Percentiles rank a stretch among this genome's conserved stretches.
These are phyloP conservation scores for Eupeodes luniger DNA, from an alignment of 2,888 invertebrate species.

Conservation along the genomic window DNA sequence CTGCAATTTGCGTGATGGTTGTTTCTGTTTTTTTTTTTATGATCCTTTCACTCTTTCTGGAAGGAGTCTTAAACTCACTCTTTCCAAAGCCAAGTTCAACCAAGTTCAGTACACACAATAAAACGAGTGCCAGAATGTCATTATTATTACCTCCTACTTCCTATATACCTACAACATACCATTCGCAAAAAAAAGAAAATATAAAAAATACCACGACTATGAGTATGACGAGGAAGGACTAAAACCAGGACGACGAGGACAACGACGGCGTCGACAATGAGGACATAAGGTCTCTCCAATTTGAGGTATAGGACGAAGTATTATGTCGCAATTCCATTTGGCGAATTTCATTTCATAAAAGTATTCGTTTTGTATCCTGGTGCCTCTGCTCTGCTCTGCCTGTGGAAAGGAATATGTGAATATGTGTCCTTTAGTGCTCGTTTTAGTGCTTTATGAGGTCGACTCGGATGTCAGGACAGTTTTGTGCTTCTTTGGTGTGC, in stretches of 20 bases:
- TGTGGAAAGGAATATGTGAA: background rate
- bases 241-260: background rate
- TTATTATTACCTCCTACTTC: slow-evolving; percentile 61
- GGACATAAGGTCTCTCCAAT: slow-evolving; percentile 27
- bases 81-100: slow-evolving; percentile 59
- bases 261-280: background rate
- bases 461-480: slow-evolving; percentile 27
- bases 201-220: background rate
- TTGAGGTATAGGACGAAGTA: slow-evolving; percentile 38
- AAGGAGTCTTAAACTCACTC: slow-evolving; percentile 19
- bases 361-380: slow-evolving; percentile 54
- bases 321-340: slow-evolving; percentile 73
- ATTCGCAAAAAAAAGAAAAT: slow-evolving; percentile 1
- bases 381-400: background rate
- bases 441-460: slow-evolving; percentile 43
- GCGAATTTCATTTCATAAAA: slow-evolving; percentile 73
- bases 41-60: slow-evolving; percentile 47
- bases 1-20: slow-evolving; percentile 3
- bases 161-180: slow-evolving; percentile 21
- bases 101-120: slow-evolving; percentile 23
- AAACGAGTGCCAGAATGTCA: slow-evolving; percentile 59
- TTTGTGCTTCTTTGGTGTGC: slow-evolving; percentile 35
- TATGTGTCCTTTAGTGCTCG: slow-evolving; percentile 40
- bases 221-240: too few species aligned
- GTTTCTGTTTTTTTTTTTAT: slow-evolving; percentile 42